A percentile compares a stretch with the other conserved stretches of the same genome.
phyloP scores from a whole-genome alignment of 1,140 invertebrate genomes.

The Dendrolimus kikuchii region DNA sequence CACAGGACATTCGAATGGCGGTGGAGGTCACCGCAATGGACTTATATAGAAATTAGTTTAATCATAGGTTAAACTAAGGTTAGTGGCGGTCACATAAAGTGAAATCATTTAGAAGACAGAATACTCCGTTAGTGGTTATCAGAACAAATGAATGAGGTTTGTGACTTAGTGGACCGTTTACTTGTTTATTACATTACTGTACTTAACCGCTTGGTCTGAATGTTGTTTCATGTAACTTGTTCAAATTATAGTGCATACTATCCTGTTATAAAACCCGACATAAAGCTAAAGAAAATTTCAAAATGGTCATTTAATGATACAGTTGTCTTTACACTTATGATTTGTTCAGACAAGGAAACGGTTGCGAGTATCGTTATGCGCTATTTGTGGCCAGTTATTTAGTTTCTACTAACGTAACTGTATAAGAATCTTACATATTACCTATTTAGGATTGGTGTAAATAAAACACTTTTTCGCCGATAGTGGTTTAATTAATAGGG shows the following conservation, averaged over 20 bases:
- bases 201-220: too few relatives aligned
- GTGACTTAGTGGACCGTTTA: too few relatives aligned
- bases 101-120: background rate
- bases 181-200: too few relatives aligned
- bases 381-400: conserved; percentile 10
- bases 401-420: conserved; percentile 2
- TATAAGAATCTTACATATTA: background rate
- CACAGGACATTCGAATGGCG: conserved; percentile 3
- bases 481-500: too few relatives aligned
- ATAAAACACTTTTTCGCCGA: too few relatives aligned
- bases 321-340: conserved; percentile 8
- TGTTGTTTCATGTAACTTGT: too few relatives aligned
- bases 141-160: too few relatives aligned
- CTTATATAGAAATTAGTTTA: background rate
- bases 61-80: conserved; percentile 8
- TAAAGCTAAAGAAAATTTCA: too few relatives aligned
- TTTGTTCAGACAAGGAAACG: conserved; percentile 6
- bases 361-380: conserved; percentile 7
- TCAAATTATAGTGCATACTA: too few relatives aligned
- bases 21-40: background rate
- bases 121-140: too few relatives aligned
- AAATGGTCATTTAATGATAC: background rate
- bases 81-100: conserved; percentile 8
- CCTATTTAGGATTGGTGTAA: too few relatives aligned
- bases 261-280: too few relatives aligned